Evolutionary conservation across 2,113 vertebrate species (phyloP).

Genomic region (Phrynosoma platyrhinos): DNA sequence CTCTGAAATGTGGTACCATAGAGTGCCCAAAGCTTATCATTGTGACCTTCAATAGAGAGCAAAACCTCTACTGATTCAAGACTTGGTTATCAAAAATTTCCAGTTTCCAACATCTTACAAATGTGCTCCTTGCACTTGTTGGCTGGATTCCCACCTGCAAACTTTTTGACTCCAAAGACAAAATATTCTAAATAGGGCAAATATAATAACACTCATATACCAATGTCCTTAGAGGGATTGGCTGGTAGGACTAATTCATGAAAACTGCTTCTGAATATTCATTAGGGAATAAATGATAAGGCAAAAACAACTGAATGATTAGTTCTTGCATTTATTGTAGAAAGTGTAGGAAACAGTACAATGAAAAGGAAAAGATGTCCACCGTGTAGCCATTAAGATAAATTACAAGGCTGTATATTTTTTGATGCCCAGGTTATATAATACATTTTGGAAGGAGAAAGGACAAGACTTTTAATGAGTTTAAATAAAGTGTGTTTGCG

Average conservation of each 20-base stretch:
- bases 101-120: not conserved
- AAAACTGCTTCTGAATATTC: not conserved
- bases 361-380: constrained; percentile 49
- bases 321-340: constrained; percentile 67
- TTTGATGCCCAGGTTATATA: not conserved
- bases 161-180: not conserved
- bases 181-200: not conserved
- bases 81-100: not conserved
- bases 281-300: constrained; percentile 7
- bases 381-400: constrained; percentile 38
- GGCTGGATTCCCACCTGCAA: not conserved
- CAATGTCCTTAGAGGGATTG: not conserved
- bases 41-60: not conserved
- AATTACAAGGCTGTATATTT: constrained; percentile 16
- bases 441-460: not conserved
- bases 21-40: not conserved
- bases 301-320: constrained; percentile 36
- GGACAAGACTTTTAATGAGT: constrained; percentile 30
- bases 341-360: constrained; percentile 66
- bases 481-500: constrained; percentile 10
- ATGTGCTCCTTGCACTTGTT: not conserved
- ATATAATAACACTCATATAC: not conserved
- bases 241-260: not conserved
- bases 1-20: not conserved
- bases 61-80: not conserved